Evolutionary conservation across 2,888 invertebrate genomes (phyloP), one percentile per base, ranked within the genome.

Genomic region (Lithosia quadra): DNA sequence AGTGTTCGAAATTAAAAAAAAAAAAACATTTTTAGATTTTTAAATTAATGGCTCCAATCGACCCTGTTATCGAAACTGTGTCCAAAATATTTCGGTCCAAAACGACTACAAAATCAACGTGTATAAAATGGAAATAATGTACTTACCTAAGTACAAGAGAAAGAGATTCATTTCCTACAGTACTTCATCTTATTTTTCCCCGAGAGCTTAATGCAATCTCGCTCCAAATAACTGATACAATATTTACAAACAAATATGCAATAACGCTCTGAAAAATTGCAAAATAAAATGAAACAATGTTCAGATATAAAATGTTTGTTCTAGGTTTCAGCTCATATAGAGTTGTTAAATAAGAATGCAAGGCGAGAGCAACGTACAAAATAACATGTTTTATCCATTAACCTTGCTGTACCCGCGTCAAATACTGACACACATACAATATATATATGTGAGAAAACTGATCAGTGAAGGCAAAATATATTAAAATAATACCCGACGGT

Each of bases 381-480:
- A n/a, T 49, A 49, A 49, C 49, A 49, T 49, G 49, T 49, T 49
- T 49, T 49, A 49, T 49, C 49, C 49, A 49, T 49, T 49, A 49
- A 49, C 49, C 49, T 18, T 49, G n/a, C 49, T n/a, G 18, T 43
- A 49, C 49, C 49, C 9, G 8, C 49, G n/a, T 49, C 49, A 49
- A 49, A 49, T n/a, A 49, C n/a, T n/a, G 49, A 49, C 49, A n/a
- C n/a, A 49, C 15, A 49, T n/a, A 49, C 9, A 18, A 49, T 18
- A 18, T 18, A n/a, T n/a, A n/a, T n/a, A n/a, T n/a, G n/a, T n/a
- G n/a, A n/a, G n/a, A n/a, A n/a, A n/a, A n/a, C n/a, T n/a, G n/a
- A n/a, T n/a, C n/a, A n/a, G n/a, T n/a, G n/a, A n/a, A n/a, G n/a
- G n/a, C n/a, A n/a, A n/a, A n/a, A n/a, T n/a, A n/a, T n/a, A n/a